Conservation (phyloP, 2,113 vertebrate species). For the Pseudorhombus dupliciocellatus region DNA sequence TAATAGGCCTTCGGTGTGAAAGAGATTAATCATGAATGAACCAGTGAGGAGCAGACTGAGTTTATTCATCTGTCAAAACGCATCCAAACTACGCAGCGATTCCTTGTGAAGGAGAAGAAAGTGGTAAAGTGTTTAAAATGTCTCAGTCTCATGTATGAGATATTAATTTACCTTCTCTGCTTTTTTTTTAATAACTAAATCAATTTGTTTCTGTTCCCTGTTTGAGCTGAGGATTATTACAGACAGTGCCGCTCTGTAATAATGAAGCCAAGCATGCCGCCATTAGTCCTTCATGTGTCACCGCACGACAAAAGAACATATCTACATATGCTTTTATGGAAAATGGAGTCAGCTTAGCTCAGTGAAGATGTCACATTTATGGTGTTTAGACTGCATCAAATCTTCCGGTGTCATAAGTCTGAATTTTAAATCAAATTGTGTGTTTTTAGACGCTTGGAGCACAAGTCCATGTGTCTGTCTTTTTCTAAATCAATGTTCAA, state of each 20-base stretch:
- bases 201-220: background rate
- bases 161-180: too few relatives aligned
- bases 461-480: too few relatives aligned
- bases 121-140: background rate
- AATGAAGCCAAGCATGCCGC: background rate
- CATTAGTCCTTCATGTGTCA: background rate
- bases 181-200: background rate
- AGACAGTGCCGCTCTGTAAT: background rate
- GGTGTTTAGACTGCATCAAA: background rate
- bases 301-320: background rate
- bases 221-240: background rate
- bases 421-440: background rate
- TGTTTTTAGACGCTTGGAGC: too few relatives aligned
- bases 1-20: background rate
- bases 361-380: background rate
- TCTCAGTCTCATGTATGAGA: background rate
- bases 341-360: background rate
- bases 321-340: background rate
- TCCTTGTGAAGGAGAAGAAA: background rate
- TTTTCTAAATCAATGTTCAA: too few relatives aligned
- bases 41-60: background rate
- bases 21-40: slow-evolving; percentile 13
- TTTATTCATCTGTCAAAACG: background rate
- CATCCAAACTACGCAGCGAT: background rate
- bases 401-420: background rate